Conservation (phyloP, 2,113 vertebrate species). For the Drymodes brunneopygia region DNA sequence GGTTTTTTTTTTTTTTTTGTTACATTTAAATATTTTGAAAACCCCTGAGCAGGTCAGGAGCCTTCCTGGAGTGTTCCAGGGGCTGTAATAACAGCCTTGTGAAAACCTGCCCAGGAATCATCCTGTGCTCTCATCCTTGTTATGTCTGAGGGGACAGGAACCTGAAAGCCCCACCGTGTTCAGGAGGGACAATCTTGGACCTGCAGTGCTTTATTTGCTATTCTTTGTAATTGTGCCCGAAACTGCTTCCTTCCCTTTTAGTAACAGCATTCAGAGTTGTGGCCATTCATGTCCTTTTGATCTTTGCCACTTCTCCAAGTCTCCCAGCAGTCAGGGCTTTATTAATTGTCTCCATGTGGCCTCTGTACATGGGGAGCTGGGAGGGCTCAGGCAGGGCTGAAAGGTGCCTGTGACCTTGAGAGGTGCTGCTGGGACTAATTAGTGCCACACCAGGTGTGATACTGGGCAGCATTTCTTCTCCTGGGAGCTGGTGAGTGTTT, state of each 20-base stretch:
- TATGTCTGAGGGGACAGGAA: not conserved
- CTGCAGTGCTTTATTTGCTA: not conserved
- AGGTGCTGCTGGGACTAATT: not conserved
- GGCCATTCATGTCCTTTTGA: not conserved
- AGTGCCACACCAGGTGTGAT: not conserved
- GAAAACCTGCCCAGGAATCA: not conserved
- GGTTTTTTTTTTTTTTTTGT: not conserved
- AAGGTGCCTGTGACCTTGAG: slow-evolving; percentile 26
- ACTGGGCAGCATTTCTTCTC: not conserved
- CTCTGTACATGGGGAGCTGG: rapidly evolving
- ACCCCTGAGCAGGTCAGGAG: not conserved
- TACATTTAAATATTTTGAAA: not conserved
- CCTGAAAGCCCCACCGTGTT: not conserved
- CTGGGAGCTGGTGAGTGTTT: not conserved
- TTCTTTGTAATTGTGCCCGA: not conserved
- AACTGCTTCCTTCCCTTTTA: not conserved
- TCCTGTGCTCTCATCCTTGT: not conserved
- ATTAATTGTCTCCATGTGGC: not conserved
- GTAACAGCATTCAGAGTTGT: not conserved
- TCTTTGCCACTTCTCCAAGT: not conserved
- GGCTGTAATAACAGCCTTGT: not conserved
- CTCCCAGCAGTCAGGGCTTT: not conserved
- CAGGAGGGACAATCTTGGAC: not conserved
- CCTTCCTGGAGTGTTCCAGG: not conserved
- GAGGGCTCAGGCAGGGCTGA: not conserved